A percentile compares a stretch with the other conserved stretches of the same genome.
These are phyloP conservation scores for Odontomyia ornata DNA, from an alignment of 2,888 invertebrate genomes.

Conservation along the genomic window DNA sequence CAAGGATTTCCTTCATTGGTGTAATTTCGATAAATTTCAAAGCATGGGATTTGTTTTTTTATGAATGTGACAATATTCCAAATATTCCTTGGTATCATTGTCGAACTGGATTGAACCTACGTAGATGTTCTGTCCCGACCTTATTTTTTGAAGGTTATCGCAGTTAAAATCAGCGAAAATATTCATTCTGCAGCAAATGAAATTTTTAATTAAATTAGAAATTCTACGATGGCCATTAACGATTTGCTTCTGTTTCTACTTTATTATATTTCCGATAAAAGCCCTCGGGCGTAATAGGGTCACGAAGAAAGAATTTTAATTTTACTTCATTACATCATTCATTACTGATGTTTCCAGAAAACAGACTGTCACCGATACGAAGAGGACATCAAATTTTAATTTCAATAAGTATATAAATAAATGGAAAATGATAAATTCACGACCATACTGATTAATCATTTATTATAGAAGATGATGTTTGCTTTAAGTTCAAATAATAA, in stretches of 20 bases:
- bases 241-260: constrained; percentile 7
- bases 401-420: no score
- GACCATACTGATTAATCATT: no score
- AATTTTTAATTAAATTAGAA: constrained; percentile 30
- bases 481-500: no score
- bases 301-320: no score
- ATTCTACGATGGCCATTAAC: background rate
- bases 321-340: no score
- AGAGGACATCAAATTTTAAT: no score
- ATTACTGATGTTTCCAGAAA: no score
- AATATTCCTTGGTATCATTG: background rate
- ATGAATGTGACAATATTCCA: background rate
- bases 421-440: no score
- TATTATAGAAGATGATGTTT: no score
- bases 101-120: background rate
- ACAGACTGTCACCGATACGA: no score
- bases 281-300: no score
- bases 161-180: background rate
- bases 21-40: background rate
- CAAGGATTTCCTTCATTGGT: background rate
- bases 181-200: background rate
- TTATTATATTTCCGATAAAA: background rate
- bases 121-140: background rate
- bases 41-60: background rate
- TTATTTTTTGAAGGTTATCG: background rate